A percentile compares a stretch with the other conserved stretches of the same genome.
These are phyloP conservation scores for Labeo catla DNA, from an alignment of 2,113 vertebrate genomes.

Conservation along the genomic window DNA sequence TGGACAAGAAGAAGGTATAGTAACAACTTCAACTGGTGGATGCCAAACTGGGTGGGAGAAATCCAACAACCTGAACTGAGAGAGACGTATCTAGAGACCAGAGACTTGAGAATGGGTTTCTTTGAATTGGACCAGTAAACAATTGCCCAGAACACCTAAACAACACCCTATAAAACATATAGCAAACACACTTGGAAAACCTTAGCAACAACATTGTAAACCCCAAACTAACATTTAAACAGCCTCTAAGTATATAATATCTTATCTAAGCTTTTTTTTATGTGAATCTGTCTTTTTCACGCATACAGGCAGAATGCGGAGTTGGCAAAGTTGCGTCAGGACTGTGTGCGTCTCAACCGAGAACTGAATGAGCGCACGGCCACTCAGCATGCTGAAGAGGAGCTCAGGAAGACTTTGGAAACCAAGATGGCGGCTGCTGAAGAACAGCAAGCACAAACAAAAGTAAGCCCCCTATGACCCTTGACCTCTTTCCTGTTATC, in stretches of 20 bases:
- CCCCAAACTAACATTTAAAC: background rate
- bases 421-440: constrained; percentile 71
- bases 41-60: background rate
- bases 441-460: constrained; percentile 78
- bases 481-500: background rate
- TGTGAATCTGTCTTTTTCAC: background rate
- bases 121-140: background rate
- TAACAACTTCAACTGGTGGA: background rate
- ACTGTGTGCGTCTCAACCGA: constrained; percentile 80
- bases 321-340: constrained; percentile 84
- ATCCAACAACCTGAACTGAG: background rate
- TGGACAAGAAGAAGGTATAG: background rate
- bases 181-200: too few relatives aligned
- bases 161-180: background rate
- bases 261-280: background rate
- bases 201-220: too few relatives aligned
- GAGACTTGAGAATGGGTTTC: background rate
- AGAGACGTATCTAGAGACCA: background rate
- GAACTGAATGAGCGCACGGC: constrained; percentile 81
- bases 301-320: constrained; percentile 83
- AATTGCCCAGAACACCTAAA: background rate
- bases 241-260: background rate
- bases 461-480: constrained; percentile 63
- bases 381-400: constrained; percentile 78
- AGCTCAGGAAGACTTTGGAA: constrained; percentile 80